A percentile compares a stretch with the other conserved stretches of the same genome.
These are phyloP conservation scores for Macrotis lagotis DNA, from an alignment of 2,113 vertebrate genomes.

Conservation along the genomic window DNA sequence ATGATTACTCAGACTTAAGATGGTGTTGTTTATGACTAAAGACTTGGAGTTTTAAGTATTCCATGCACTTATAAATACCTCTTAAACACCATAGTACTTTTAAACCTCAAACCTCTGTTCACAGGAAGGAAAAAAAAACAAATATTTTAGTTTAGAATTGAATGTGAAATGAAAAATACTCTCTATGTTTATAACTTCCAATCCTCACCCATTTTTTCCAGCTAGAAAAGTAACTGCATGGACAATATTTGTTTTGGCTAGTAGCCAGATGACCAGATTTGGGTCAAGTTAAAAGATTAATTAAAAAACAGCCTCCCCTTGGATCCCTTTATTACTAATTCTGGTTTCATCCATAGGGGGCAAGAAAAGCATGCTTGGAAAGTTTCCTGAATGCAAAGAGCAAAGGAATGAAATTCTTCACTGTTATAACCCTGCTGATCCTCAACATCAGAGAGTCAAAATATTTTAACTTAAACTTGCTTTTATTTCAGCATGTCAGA, in stretches of 20 bases:
- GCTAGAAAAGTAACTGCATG: neutral
- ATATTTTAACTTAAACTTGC: neutral
- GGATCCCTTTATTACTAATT: neutral
- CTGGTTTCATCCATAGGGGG: neutral
- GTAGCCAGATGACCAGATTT: neutral
- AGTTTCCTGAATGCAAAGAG: neutral
- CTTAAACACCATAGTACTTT: neutral
- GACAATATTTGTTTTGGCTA: neutral
- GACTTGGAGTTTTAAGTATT: neutral
- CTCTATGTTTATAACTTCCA: neutral
- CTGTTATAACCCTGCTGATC: neutral
- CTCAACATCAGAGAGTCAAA: neutral
- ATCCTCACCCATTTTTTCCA: neutral
- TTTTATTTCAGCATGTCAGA: neutral
- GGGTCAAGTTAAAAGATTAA: neutral
- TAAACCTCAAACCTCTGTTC: neutral
- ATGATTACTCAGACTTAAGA: neutral
- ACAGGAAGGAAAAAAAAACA: neutral
- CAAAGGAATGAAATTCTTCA: neutral
- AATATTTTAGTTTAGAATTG: neutral
- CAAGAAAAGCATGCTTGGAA: neutral
- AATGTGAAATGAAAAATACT: neutral
- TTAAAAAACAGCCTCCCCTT: neutral
- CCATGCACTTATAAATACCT: neutral
- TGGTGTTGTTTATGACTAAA: neutral